Evolutionary conservation across 2,797 vertebrate genomes (phyloP).

Genomic region (Myripristis murdjan): DNA sequence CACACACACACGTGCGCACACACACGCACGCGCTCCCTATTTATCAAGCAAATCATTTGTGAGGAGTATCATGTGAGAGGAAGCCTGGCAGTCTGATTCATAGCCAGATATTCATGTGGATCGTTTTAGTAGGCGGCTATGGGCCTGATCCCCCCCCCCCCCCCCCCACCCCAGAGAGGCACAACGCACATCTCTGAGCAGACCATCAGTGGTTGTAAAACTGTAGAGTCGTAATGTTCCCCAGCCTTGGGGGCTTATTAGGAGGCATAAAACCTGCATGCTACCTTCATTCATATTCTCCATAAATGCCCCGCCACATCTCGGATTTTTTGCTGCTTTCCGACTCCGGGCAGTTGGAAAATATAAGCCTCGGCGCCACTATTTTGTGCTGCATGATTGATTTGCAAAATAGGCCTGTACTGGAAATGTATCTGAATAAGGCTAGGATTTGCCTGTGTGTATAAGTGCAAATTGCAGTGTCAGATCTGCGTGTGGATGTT

Average conservation of each 20-base stretch:
- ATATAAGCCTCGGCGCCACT: constrained; percentile 77
- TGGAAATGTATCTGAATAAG: constrained; percentile 80
- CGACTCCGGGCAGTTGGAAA: constrained; percentile 75
- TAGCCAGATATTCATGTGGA: constrained; percentile 75
- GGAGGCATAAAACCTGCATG: constrained; percentile 86
- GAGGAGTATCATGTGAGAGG: constrained; percentile 68
- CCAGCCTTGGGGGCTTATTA: constrained; percentile 86
- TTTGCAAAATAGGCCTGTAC: constrained; percentile 83
- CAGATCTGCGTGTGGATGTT: constrained; percentile 75
- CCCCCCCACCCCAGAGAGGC: constrained; percentile 44
- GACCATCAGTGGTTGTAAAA: constrained; percentile 84
- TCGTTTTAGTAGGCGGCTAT: constrained; percentile 64
- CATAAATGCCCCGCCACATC: constrained; percentile 77
- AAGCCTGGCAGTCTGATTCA: constrained; percentile 77
- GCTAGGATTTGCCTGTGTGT: constrained; percentile 77
- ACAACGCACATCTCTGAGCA: constrained; percentile 73
- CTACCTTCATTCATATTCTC: constrained; percentile 86
- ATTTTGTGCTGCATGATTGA: constrained; percentile 85
- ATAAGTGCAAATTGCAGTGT: constrained; percentile 81
- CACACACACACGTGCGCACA: background rate
- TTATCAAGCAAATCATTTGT: constrained; percentile 77
- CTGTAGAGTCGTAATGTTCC: constrained; percentile 82
- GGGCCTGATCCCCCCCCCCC: constrained; percentile 37
- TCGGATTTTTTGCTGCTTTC: constrained; percentile 49
- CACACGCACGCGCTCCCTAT: constrained; percentile 37